Conservation (phyloP, 1,140 invertebrate genomes). For the Pantala flavescens region DNA sequence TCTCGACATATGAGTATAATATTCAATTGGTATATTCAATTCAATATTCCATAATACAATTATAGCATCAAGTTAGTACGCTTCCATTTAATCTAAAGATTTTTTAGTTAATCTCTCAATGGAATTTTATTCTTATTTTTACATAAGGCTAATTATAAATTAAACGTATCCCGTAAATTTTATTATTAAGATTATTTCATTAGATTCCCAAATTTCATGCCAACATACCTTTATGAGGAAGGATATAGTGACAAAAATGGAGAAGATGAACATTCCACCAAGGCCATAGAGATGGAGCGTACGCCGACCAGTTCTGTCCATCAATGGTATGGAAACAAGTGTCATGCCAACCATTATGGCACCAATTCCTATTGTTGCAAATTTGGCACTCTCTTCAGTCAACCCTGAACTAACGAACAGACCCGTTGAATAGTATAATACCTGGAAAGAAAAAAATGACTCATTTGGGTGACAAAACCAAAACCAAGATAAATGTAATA, state of each 20-base stretch:
- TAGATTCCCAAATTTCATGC: slow-evolving; percentile 25
- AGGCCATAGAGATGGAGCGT: slow-evolving; percentile 92
- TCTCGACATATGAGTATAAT: too few relatives aligned
- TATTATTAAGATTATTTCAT: too few relatives aligned
- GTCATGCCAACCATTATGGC: slow-evolving; percentile 96
- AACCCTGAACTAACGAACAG: slow-evolving; percentile 84
- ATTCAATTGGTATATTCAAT: neutral
- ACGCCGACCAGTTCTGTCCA: slow-evolving; percentile 86
- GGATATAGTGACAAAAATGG: slow-evolving; percentile 93
- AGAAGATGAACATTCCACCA: slow-evolving; percentile 94
- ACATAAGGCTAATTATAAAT: neutral
- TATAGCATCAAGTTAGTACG: neutral
- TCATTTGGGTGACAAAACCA: neutral
- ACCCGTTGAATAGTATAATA: slow-evolving; percentile 93
- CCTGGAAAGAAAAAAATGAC: slow-evolving; percentile 43
- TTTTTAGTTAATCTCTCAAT: neutral
- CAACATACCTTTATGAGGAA: slow-evolving; percentile 77
- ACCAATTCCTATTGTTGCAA: slow-evolving; percentile 93
- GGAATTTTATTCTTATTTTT: neutral
- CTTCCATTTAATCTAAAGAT: neutral
- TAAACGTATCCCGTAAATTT: too few relatives aligned
- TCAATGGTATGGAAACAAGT: slow-evolving; percentile 87
- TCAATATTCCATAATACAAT: neutral
- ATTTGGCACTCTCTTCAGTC: slow-evolving; percentile 71
- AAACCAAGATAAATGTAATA: neutral